These are phyloP conservation scores for Miltochrista miniata DNA, from an alignment of 2,888 invertebrate genomes.

Conservation along the genomic window DNA sequence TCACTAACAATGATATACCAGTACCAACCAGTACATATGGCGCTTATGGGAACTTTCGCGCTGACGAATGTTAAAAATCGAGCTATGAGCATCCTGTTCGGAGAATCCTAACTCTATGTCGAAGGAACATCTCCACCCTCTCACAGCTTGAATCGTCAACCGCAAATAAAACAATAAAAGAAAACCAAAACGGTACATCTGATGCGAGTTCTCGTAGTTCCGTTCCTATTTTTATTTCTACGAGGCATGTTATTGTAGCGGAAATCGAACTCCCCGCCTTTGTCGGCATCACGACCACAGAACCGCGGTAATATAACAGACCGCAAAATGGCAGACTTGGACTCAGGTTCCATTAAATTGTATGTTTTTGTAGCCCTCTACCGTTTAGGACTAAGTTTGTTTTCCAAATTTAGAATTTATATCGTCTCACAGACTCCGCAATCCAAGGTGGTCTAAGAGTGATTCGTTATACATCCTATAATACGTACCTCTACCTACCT, in stretches of 20 bases:
- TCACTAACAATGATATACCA: too few species aligned
- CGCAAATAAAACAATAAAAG: too few species aligned
- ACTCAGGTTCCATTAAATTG: constrained; percentile 6
- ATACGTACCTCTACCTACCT: too few species aligned
- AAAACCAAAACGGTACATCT: neutral
- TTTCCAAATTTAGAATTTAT: constrained; percentile 6
- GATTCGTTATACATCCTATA: too few species aligned
- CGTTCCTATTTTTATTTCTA: constrained; percentile 23
- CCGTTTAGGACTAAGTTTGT: constrained; percentile 4
- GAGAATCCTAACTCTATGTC: too few species aligned
- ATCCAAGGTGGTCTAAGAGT: neutral
- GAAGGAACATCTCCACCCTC: too few species aligned
- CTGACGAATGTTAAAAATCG: too few species aligned
- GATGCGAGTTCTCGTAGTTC: too few species aligned
- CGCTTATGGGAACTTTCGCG: too few species aligned
- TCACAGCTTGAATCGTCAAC: too few species aligned
- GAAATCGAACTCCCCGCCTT: constrained; percentile 32
- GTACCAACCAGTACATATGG: too few species aligned
- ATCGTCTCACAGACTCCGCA: neutral
- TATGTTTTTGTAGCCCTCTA: constrained; percentile 3
- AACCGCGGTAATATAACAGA: constrained; percentile 20
- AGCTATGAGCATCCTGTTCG: too few species aligned
- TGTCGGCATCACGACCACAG: constrained; percentile 27
- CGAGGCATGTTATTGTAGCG: constrained; percentile 19
- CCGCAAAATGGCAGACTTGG: constrained; percentile 22